Evolutionary conservation across 2,888 invertebrate species (phyloP), one percentile per base, ranked within the genome.

Genomic region (Luperina testacea): DNA sequence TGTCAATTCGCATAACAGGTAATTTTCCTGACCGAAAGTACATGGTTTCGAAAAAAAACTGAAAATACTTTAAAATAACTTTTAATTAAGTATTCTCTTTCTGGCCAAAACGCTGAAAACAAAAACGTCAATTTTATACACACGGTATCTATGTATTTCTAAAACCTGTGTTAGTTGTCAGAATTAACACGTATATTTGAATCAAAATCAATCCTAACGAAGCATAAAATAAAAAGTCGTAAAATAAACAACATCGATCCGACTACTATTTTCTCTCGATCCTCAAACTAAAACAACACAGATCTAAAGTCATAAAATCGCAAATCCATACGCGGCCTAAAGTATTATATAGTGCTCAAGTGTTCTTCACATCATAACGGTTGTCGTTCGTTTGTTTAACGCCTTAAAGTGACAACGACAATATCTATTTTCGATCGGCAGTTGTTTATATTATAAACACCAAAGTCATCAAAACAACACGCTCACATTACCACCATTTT

Each of bases 371-470:
- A 80, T 87, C 72, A 75, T 90, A 91, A 91, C 90, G 90, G 91
- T 90, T 73, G 85, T 88, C 89, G 88, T 84, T 77, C 91, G 94
- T 95, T 93, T 94, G 93, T 94, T 91, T 91, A 92, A 90, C 90
- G 91, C 93, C 92, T 92, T 87, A 91, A 87, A 94, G 92, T 94
- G 95, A 95, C 95, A 95, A 95, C 93, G 95, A 95, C 95, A 95
- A 92, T 94, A 94, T 95, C 94, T 94, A 93, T 94, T 93, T 93
- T 93, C 92, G 94, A 95, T 94, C 95, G 90, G 89, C 93, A 92
- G 91, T 94, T 95, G 95, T 95, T 95, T 95, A 95, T 93, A 94
- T 92, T 93, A 92, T 90, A 94, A 95, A 95, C 95, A 94, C 91
- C 90, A 84, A 91, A 91, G 91, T 91, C 91, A 92, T 90, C 81